phyloP scores from a whole-genome alignment of 23 tunicate species.

The Diplosoma virens region DNA sequence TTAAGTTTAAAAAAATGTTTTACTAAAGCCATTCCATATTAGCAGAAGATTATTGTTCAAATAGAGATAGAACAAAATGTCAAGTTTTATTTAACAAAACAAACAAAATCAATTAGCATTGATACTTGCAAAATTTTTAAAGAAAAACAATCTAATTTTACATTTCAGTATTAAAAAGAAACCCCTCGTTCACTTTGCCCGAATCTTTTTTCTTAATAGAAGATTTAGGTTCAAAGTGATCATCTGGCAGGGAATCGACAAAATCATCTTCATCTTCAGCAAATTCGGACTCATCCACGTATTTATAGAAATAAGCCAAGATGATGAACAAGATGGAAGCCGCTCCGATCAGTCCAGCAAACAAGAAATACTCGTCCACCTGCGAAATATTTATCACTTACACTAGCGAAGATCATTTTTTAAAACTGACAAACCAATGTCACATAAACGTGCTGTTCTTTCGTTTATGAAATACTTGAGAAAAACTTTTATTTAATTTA shows the following conservation, averaged over 20 bases:
- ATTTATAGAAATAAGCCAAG: constrained; percentile 72
- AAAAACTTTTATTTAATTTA: too few species aligned
- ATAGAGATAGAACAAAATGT: too few species aligned
- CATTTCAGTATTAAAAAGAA: constrained; percentile 21
- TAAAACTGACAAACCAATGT: background rate
- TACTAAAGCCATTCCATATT: too few species aligned
- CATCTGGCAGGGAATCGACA: background rate
- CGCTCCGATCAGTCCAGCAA: constrained; percentile 82
- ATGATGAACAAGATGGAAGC: constrained; percentile 73
- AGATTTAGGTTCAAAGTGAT: background rate
- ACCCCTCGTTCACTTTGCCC: constrained; percentile 26
- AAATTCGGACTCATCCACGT: constrained; percentile 83
- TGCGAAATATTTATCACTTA: background rate
- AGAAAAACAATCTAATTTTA: background rate
- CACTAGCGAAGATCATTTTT: background rate
- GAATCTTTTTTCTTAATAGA: background rate
- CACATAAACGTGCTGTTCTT: too few species aligned
- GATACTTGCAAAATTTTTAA: background rate
- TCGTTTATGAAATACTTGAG: too few species aligned
- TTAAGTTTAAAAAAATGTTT: too few species aligned
- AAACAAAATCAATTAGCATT: too few species aligned
- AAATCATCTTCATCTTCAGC: constrained; percentile 31
- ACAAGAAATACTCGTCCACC: constrained; percentile 93
- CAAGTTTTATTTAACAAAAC: too few species aligned
- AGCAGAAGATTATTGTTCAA: too few species aligned